Conservation (phyloP, 2,797 vertebrate genomes). For the Ispidina lecontei region DNA sequence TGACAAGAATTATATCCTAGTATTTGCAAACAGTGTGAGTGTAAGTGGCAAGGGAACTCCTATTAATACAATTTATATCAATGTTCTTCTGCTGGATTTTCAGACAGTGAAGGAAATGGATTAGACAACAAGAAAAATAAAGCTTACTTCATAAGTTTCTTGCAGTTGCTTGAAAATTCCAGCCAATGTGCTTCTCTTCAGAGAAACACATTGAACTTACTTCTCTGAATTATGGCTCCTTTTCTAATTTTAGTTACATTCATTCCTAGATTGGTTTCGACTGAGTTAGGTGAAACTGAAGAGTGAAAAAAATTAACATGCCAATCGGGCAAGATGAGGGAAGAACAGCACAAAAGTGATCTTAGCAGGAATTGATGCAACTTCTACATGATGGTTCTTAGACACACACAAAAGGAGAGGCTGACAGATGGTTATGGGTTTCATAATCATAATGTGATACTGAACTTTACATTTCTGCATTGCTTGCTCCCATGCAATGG, state of each 20-base stretch:
- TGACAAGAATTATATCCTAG: not conserved
- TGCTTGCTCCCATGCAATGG: not conserved
- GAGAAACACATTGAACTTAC: not conserved
- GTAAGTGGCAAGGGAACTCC: not conserved
- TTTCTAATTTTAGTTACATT: not conserved
- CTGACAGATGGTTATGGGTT: not conserved
- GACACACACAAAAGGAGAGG: not conserved
- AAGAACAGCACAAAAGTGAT: not conserved
- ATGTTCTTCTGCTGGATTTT: not conserved
- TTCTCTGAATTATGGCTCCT: not conserved
- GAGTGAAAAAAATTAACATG: not conserved
- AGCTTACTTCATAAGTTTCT: not conserved
- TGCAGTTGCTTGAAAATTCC: constrained; percentile 1
- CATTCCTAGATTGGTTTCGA: not conserved
- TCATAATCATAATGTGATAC: not conserved
- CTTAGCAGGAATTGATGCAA: not conserved
- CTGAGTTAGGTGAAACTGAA: not conserved
- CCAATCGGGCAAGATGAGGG: not conserved
- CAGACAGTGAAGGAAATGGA: not conserved
- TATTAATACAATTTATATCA: not conserved
- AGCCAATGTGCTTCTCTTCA: not conserved
- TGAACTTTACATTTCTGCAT: not conserved
- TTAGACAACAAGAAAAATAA: not conserved
- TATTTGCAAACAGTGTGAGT: not conserved
- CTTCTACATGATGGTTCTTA: not conserved